These are phyloP conservation scores for Theristicus caerulescens DNA, from an alignment of 2,113 vertebrate species.

Conservation along the genomic window DNA sequence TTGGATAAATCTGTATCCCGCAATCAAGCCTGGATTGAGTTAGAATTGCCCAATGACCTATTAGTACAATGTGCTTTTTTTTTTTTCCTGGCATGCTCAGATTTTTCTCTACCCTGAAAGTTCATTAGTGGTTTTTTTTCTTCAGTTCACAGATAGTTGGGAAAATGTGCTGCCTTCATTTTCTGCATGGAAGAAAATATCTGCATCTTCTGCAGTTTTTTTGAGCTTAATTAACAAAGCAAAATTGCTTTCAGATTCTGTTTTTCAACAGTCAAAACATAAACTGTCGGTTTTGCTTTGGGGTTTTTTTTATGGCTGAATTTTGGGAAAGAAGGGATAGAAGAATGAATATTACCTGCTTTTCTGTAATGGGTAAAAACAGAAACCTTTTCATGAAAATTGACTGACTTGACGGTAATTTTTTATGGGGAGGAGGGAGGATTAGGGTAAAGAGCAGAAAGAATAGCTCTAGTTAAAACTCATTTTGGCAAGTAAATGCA, in stretches of 20 bases:
- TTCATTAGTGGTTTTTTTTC: background rate
- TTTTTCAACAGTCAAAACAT: background rate
- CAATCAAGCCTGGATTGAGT: background rate
- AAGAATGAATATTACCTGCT: constrained; percentile 10
- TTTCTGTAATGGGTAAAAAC: background rate
- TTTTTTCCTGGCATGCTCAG: background rate
- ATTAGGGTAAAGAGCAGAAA: constrained; percentile 53
- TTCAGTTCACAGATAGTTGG: background rate
- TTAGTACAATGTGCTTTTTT: background rate
- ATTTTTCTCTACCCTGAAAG: background rate
- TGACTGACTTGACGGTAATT: background rate
- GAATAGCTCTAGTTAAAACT: background rate
- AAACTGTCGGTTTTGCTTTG: constrained; percentile 1
- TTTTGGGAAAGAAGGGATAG: background rate
- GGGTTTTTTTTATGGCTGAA: constrained; percentile 7
- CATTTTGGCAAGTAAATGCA: constrained; percentile 1
- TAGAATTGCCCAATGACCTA: constrained; percentile 17
- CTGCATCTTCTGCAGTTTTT: background rate
- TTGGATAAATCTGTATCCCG: background rate
- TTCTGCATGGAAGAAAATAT: background rate
- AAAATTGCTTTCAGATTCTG: constrained; percentile 47
- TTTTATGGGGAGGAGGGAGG: background rate
- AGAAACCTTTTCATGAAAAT: constrained; percentile 29
- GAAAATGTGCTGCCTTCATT: background rate
- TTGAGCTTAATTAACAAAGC: constrained; percentile 13